These are phyloP conservation scores for Steinernema hermaphroditum DNA, from an alignment of 2,888 invertebrate genomes.

Conservation along the genomic window DNA sequence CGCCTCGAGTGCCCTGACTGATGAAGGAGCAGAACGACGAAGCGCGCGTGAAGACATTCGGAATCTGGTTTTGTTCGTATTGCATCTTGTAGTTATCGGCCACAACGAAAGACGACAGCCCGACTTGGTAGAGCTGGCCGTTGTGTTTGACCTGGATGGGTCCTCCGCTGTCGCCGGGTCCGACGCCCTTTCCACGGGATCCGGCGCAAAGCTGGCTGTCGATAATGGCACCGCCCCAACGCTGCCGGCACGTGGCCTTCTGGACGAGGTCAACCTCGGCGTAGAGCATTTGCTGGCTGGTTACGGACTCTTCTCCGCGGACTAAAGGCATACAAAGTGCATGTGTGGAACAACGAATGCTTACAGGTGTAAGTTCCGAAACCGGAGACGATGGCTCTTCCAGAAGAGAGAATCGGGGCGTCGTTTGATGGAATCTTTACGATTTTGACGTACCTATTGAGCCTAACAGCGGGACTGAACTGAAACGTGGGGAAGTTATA, in stretches of 20 bases:
- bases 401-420: neutral
- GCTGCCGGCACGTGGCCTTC: neutral
- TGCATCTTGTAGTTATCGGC: neutral
- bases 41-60: neutral
- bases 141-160: neutral
- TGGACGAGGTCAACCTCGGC: neutral
- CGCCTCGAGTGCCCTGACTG: neutral
- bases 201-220: neutral
- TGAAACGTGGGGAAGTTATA: too few species aligned
- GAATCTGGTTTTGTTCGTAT: neutral
- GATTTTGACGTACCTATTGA: neutral
- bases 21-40: neutral
- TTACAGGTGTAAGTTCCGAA: constrained; percentile 2
- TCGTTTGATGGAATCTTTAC: neutral
- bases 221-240: neutral
- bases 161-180: neutral
- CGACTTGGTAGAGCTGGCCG: neutral
- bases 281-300: neutral
- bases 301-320: too few species aligned
- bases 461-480: too few species aligned
- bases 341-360: too few species aligned
- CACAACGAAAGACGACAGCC: neutral
- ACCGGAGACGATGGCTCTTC: neutral
- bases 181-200: neutral
- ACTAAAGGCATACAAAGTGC: too few species aligned